phyloP scores from a whole-genome alignment of 2,888 invertebrate genomes.

The Malacosoma neustria region DNA sequence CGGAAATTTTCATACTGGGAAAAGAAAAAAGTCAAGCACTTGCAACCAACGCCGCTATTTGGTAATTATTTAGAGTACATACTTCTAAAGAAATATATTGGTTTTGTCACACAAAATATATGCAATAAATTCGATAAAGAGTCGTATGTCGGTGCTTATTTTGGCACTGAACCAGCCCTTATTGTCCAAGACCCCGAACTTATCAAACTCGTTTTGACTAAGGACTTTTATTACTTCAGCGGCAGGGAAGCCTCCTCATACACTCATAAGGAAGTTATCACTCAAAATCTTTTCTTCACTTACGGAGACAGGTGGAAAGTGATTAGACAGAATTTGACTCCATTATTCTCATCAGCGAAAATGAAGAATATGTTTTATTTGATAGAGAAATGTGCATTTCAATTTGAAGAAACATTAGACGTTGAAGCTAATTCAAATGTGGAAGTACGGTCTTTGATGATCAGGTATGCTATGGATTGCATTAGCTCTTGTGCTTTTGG shows the following conservation, averaged over 20 bases:
- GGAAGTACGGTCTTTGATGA: conserved; percentile 17
- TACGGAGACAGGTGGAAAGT: conserved; percentile 25
- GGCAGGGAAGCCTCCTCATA: conserved; percentile 20
- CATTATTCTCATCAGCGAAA: conserved; percentile 23
- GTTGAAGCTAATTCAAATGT: conserved; percentile 10
- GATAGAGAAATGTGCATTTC: conserved; percentile 18
- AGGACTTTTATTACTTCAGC: conserved; percentile 26
- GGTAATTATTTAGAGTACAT: conserved; percentile 19
- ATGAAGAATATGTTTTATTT: conserved; percentile 29
- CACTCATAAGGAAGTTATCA: conserved; percentile 16
- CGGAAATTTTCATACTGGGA: conserved; percentile 14
- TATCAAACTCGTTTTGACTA: conserved; percentile 22
- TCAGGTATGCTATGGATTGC: conserved; percentile 27
- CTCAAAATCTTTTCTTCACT: conserved; percentile 22
- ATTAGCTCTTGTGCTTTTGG: conserved; percentile 29
- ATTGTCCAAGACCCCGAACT: conserved; percentile 21
- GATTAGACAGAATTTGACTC: conserved; percentile 22
- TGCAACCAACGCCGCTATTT: conserved; percentile 17
- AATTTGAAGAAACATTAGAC: conserved; percentile 18
- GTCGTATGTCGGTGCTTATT: conserved; percentile 14
- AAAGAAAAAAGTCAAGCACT: conserved; percentile 14
- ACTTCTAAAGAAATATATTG: conserved; percentile 8
- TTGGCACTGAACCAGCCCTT: conserved; percentile 18
- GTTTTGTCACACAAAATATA: conserved; percentile 10
- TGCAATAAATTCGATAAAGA: conserved; percentile 11